Conservation (phyloP, 2,113 vertebrate genomes). For the Campylomormyrus tamandua region DNA sequence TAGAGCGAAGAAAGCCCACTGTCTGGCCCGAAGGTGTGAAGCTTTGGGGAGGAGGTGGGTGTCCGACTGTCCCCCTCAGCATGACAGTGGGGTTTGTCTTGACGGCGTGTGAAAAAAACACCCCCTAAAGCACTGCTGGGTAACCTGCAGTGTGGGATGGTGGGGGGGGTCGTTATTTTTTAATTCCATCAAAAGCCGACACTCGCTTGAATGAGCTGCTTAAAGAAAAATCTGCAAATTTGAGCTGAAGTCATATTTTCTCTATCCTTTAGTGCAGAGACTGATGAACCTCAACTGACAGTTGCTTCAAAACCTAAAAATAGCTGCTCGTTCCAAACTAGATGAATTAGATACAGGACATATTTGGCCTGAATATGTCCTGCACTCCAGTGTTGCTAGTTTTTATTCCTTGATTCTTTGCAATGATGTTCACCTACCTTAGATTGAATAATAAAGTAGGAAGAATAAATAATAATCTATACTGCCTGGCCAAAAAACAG, state of each 20-base stretch:
- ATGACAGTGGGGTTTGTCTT: conserved; percentile 14
- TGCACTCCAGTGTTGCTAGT: not conserved
- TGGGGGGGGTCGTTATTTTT: not conserved
- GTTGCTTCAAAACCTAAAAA: not conserved
- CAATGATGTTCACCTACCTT: not conserved
- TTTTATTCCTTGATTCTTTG: not conserved
- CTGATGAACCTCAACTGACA: not conserved
- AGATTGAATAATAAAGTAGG: not conserved
- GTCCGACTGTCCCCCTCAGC: conserved; percentile 16
- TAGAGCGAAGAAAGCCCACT: not conserved
- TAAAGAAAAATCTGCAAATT: not conserved
- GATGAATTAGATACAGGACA: not conserved
- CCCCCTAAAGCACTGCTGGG: not conserved
- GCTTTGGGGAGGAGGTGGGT: conserved; percentile 19
- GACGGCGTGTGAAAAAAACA: not conserved
- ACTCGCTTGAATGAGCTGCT: not conserved
- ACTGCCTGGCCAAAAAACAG: not conserved
- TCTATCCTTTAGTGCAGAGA: not conserved
- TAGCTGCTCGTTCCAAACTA: not conserved
- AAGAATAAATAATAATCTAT: not conserved
- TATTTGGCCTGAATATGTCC: not conserved
- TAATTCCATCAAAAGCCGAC: not conserved
- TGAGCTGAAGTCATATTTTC: not conserved
- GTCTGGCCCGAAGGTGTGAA: conserved; percentile 26
- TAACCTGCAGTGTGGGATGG: not conserved